A percentile compares a stretch with the other conserved stretches of the same genome.
These are phyloP conservation scores for Brachionus sp. DNA, from an alignment of 1,140 invertebrate species.

Conservation along the genomic window DNA sequence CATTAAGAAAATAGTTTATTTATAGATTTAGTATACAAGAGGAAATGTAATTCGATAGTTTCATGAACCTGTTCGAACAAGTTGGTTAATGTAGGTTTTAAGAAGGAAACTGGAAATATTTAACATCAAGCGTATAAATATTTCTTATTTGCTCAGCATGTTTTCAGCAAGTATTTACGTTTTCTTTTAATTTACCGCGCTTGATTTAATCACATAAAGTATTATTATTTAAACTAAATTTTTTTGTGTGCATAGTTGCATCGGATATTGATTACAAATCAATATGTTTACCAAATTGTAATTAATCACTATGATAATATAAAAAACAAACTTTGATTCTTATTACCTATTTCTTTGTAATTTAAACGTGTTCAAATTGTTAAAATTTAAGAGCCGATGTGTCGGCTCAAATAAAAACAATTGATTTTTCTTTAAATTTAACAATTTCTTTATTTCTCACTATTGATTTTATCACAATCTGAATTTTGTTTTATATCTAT, in stretches of 20 bases:
- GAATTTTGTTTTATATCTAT: not conserved
- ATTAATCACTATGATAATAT: conserved; percentile 33
- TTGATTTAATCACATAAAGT: not conserved
- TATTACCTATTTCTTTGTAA: conserved; percentile 4
- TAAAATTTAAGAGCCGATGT: not conserved
- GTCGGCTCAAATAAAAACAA: not conserved
- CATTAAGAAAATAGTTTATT: not conserved
- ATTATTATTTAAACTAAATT: not conserved
- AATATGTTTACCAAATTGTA: not conserved
- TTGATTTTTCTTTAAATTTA: not conserved
- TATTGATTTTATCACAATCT: not conserved
- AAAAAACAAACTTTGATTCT: conserved; percentile 2
- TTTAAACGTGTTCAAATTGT: not conserved
- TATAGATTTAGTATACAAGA: not conserved
- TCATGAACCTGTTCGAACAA: conserved; percentile 10
- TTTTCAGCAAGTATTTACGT: conserved; percentile 29
- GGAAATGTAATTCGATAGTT: conserved; percentile 10
- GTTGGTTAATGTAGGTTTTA: not conserved
- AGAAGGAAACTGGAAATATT: not conserved
- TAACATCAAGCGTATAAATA: conserved; percentile 25
- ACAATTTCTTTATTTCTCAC: not conserved
- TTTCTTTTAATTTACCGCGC: not conserved
- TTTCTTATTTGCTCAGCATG: conserved; percentile 38
- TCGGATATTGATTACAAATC: conserved; percentile 27
- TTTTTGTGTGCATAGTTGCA: not conserved